phyloP scores from a whole-genome alignment of 1,140 invertebrate species.

The Acromyrmex echinatior region DNA sequence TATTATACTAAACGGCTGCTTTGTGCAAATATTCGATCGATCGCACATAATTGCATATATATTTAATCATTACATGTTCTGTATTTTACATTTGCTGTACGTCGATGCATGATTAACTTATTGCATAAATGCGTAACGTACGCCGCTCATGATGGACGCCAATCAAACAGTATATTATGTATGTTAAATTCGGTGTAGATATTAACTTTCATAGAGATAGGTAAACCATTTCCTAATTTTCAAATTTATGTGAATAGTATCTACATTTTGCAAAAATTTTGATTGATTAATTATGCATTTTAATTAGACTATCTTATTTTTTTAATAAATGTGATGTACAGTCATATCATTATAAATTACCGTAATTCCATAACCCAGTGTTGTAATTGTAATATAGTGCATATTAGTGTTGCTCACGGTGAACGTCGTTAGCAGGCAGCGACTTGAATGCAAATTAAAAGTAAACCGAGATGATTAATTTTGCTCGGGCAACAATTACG shows the following conservation, averaged over 20 bases:
- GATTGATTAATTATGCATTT: not conserved
- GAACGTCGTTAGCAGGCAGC: not conserved
- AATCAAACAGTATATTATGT: constrained; percentile 29
- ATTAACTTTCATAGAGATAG: not conserved
- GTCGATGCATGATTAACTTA: constrained; percentile 40
- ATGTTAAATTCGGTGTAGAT: not conserved
- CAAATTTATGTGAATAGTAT: not conserved
- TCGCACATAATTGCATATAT: constrained; percentile 32
- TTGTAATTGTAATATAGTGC: constrained; percentile 7
- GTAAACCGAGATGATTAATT: constrained; percentile 33
- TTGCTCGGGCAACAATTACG: constrained; percentile 2
- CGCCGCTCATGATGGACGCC: not conserved
- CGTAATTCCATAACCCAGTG: not conserved
- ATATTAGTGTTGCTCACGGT: not conserved
- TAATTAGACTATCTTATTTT: not conserved
- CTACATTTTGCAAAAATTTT: not conserved
- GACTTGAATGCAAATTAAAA: constrained; percentile 29
- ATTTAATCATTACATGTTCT: constrained; percentile 22
- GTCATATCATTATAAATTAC: not conserved
- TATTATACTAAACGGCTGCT: not conserved
- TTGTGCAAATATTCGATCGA: not conserved
- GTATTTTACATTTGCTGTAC: constrained; percentile 28
- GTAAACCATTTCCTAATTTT: not conserved
- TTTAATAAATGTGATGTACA: not conserved
- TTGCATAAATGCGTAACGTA: not conserved